Base-by-base conservation (phyloP, 2,113 vertebrate species). In the Lota lota region DNA sequence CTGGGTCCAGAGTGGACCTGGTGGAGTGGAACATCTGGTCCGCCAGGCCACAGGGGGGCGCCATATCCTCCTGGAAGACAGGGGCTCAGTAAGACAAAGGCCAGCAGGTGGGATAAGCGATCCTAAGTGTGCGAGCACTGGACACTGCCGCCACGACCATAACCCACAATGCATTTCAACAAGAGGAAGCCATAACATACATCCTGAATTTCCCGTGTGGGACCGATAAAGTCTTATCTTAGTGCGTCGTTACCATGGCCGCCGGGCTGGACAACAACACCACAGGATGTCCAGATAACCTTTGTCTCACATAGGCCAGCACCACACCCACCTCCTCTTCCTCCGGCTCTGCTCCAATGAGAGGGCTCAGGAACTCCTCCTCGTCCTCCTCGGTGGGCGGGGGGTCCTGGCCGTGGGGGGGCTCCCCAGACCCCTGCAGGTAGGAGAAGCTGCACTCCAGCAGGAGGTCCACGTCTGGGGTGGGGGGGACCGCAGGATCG, bases 391-490 rank as follows among this genome's bases (percentile, higher is more conserved):
- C 81, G 22, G 78, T 67, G 14, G 64, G 77, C 33, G 79, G 67
- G 28, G 63, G 65, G 33, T 80, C 76, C 61, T 67, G 75, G 22
- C 66, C 79, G 4, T 77, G 73, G 0, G 73, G 66, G 10, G 83
- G 76, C 40, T 79, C 83, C 5, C 83, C 80, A 0, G 78, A 24
- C 1, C 77, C 68, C 51, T 89, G 88, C 85, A 88, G 81, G 70
- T 93, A 93, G 18, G 91, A 89, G 70, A 93, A 92, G 60, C 86
- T 90, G 79, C 91, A 91, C 72, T 93, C 89, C 57, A 93, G 81
- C 22, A 93, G 83, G 21, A 91, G 77, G 69, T 93, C 92, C 36
- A 92, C 90, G 8, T 93, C 88, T 0, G 89, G 91, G 0, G 87
- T 90, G 0, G 58, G 73, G 0, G 76, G 74, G 15, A 75, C 51